Base-by-base conservation (phyloP, 2,113 vertebrate genomes). In the Myrmophylax atrothorax region DNA sequence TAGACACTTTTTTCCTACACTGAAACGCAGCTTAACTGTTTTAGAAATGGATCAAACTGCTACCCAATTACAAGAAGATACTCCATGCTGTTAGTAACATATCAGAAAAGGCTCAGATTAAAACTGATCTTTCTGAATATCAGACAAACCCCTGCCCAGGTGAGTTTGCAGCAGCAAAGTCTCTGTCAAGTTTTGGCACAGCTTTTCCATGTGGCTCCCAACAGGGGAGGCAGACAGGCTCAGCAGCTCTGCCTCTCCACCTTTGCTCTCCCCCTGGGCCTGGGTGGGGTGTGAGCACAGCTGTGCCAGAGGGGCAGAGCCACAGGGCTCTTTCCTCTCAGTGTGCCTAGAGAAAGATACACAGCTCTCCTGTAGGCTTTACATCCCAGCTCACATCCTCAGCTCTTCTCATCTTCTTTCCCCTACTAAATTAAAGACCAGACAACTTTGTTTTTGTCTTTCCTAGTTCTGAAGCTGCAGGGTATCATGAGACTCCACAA, bases 131-230 rank as follows among this genome's bases (percentile, higher is more conserved):
- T 64, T 84, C 63, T 60, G 22, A 55, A 9, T 0, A 9, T 25
- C 25, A 42, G 67, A 24, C 6, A 60, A 79, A 53, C 6, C 42
- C n/a, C 47, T 49, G 38, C 53, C 35, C 40, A 23, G 19, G 7
- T 0, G 0, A 53, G 28, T 58, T 49, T 3, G 16, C 31, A 18
- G 37, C 37, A 29, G 40, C 8, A 15, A 25, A 44, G 18, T 62
- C 49, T 60, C 72, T 58, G 37, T 38, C 70, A 24, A 49, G 49
- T 14, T 83, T 62, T 76, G 80, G 25, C n/a, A 4, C 46, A 38
- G 46, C 8, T 55, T 53, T 55, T 59, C 35, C 46, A 20, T 0
- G 0, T 59, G 77, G 28, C 46, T 80, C 35, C 38, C 53, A 28
- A 44, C 5, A 1, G 5, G n/a, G 1, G 9, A 49, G n/a, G 28